Base-by-base conservation (phyloP, 2,888 invertebrate genomes). In the Orchesellides sinensis region DNA sequence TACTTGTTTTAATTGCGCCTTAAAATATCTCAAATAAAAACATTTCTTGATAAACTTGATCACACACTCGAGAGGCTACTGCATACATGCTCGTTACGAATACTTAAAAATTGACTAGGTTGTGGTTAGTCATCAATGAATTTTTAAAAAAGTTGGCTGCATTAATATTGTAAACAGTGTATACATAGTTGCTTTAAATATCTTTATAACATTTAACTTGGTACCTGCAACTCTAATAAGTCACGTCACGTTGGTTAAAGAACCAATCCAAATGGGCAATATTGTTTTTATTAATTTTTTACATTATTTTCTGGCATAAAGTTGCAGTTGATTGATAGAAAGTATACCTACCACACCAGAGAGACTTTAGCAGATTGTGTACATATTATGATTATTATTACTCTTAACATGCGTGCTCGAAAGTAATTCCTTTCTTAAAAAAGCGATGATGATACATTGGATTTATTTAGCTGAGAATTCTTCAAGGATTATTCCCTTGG, bases 401-500 rank as follows among this genome's bases (percentile, higher is more conserved):
- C n/a, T n/a, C n/a, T n/a, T n/a, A n/a, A n/a, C n/a, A n/a, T 63
- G 29, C n/a, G 63, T 63, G 40, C 69, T 69, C 63, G 78, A 78
- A 78, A 78, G 78, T 70, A 69, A 75, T 77, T 77, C 47, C 52
- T 40, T 35, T 40, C n/a, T 40, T 40, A 40, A n/a, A 56, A 66
- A 68, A 69, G 61, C 59, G 59, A 56, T 61, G 69, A 69, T 61
- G 61, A 35, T 78, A 49, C 23, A 32, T 23, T 40, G 19, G 17
- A 40, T 8, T 78, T 78, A 69, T 78, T 69, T 70, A 70, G 40
- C 78, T 78, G 78, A 63, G 78, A 78, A 78, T 69, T 78, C 69
- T 78, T 78, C 78, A 78, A 78, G 78, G 78, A 78, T 78, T 61
- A 78, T 78, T 78, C 78, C 78, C 78, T 78, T 47, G 78, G 78